These are phyloP conservation scores for Sylvilagus bachmani DNA, from an alignment of 2,113 vertebrate species.

Conservation along the genomic window DNA sequence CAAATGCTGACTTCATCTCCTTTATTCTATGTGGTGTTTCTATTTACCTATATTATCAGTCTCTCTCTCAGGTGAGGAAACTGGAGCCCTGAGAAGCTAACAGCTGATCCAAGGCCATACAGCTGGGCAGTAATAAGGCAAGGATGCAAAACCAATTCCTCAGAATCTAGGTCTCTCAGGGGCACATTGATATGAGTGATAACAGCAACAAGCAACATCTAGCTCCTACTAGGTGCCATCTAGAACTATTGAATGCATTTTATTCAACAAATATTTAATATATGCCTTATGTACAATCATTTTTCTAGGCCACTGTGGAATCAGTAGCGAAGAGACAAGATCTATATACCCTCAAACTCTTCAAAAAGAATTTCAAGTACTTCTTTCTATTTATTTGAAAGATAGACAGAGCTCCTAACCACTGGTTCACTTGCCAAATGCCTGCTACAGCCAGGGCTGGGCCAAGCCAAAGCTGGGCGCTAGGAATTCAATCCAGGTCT, in stretches of 20 bases:
- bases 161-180: not conserved
- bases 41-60: not conserved
- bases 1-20: not conserved
- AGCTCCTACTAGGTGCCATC: not conserved
- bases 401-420: too few species aligned
- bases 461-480: too few species aligned
- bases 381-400: too few species aligned
- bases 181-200: not conserved
- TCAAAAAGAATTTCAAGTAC: too few species aligned
- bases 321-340: not conserved
- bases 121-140: not conserved
- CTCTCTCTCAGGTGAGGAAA: not conserved
- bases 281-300: not conserved
- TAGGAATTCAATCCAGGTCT: too few species aligned
- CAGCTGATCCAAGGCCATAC: not conserved
- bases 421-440: too few species aligned
- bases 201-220: not conserved
- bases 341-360: not conserved
- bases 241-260: not conserved
- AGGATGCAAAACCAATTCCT: not conserved
- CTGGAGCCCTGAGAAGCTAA: not conserved
- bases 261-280: not conserved
- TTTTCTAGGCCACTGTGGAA: not conserved
- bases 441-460: too few species aligned
- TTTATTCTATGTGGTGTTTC: not conserved